Base-by-base conservation (phyloP, 2,797 vertebrate species). In the Decapterus maruadsi region DNA sequence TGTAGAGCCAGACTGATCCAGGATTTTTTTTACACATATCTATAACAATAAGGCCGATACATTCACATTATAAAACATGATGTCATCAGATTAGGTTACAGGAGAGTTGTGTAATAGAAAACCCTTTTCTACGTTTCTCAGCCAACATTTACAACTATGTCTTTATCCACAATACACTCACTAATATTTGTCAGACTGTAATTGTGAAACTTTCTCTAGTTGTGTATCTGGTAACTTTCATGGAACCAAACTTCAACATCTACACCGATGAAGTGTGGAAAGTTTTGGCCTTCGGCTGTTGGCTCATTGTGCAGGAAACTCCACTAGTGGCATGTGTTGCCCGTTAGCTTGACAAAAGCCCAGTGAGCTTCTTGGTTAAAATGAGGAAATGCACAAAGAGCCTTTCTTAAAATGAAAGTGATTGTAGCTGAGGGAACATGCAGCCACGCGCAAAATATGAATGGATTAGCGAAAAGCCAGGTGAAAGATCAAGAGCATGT, bases 401-500 rank as follows among this genome's bases (percentile, higher is more conserved):
- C 9, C 10, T 22, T 29, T 26, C 29, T 58, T 68, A 58, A 19
- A 26, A 45, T 51, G 34, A 12, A n/a, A 6, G 31, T 34, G 31
- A 11, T 57, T 29, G n/a, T 5, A 50, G n/a, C 8, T 22, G 13
- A 34, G 31, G 31, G 31, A 34, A 34, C 12, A 50, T 0, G 4
- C 2, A 56, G 8, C 2, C 2, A 12, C 31, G 9, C 19, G 36
- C 12, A 36, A 34, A 11, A 20, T 8, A 8, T 8, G 0, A 14
- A 38, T 6, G 0, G 0, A 46, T 40, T 0, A 6, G 2, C 8
- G 4, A 10, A 1, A 6, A 12, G 0, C 4, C 45, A 3, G 2
- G 11, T 34, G 34, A 29, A 26, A n/a, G 10, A 31, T 5, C 0
- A 26, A 19, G 16, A 42, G 1, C n/a, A 3, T 14, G n/a, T n/a